Base-by-base conservation (phyloP, 1,140 invertebrate genomes). In the Drosophila chauvacae region DNA sequence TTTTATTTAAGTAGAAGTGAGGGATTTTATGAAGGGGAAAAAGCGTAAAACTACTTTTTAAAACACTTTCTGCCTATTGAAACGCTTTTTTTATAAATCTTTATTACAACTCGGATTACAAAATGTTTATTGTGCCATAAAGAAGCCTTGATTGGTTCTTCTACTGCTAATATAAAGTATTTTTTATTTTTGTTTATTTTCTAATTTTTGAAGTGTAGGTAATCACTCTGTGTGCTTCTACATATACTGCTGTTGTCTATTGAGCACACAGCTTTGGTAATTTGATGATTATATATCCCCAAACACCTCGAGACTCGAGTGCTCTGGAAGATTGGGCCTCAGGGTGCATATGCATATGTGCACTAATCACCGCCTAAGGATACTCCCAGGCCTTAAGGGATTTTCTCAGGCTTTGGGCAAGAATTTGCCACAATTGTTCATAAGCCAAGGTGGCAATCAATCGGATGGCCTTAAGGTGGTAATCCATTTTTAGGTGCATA, bases 241-340 rank as follows among this genome's bases (percentile, higher is more conserved):
- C 2, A 20, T 33, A 51, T 7, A 50, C 48, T n/a, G 14, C 30
- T 39, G 23, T 20, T 35, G 44, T 57, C 61, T 77, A 69, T 45
- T 69, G 37, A 44, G 48, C 44, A 66, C 44, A 51, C 62, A 64
- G 33, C 13, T 9, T 28, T 23, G 13, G 37, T 66, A 53, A 68
- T 75, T 57, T 57, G 26, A 35, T 9, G 62, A 77, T 56, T 68
- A 68, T 68, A 44, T 56, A 44, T 68, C 33, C n/a, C 50, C 57
- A 30, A 37, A 51, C 35, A 41, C 10, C 10, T 39, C 23, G 39
- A 26, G 26, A 23, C 30, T 26, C 10, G 20, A 58, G 42, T 41
- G 35, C 18, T 7, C 4, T 4, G 2, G 18, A 51, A 37, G n/a
- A 59, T 59, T 30, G 7, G 7, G 20, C 66, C 28, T 30, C 10